Conservation (phyloP, 2,113 vertebrate species). For the Pantherophis guttatus region DNA sequence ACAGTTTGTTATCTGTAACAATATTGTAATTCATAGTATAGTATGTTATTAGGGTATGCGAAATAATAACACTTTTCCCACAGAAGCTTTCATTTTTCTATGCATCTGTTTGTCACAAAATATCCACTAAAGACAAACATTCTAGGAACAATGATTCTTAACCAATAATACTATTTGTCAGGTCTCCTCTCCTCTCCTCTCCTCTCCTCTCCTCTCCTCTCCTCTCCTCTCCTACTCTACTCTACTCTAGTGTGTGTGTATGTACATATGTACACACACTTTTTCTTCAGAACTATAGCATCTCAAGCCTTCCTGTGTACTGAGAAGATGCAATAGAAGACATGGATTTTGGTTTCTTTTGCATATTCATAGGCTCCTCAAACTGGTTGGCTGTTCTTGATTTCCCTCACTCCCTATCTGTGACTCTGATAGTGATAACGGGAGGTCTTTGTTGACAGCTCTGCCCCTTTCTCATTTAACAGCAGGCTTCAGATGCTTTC, state of each 20-base stretch:
- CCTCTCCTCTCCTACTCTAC: no score
- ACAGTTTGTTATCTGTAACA: not conserved
- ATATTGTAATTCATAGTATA: not conserved
- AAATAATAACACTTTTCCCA: not conserved
- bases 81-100: not conserved
- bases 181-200: no score
- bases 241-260: no score
- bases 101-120: not conserved
- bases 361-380: slow-evolving; percentile 72
- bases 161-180: not conserved
- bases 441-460: not conserved
- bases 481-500: not conserved
- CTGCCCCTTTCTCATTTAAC: not conserved
- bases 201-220: no score
- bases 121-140: not conserved
- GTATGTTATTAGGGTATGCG: not conserved
- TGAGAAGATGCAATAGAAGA: not conserved
- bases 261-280: no score
- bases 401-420: slow-evolving; percentile 52
- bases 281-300: not conserved
- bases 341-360: slow-evolving; percentile 39
- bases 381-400: slow-evolving; percentile 64
- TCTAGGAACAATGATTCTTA: not conserved
- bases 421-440: slow-evolving; percentile 4
- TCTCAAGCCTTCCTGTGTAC: not conserved